phyloP scores from a whole-genome alignment of 1,140 invertebrate genomes.

The Triops cancriformis region DNA sequence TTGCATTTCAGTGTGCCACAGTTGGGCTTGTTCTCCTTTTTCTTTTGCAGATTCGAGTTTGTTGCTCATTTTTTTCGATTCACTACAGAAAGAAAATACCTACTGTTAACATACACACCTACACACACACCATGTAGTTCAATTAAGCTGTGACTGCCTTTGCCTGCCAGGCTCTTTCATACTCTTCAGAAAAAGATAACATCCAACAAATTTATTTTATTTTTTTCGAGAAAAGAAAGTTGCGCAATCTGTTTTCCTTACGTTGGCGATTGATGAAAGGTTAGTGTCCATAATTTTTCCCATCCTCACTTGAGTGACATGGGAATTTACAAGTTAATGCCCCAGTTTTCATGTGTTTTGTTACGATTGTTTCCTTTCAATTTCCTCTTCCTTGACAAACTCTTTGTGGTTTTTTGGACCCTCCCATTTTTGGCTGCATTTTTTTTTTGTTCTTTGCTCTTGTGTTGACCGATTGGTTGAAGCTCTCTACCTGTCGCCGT shows the following conservation, averaged over 20 bases:
- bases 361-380: not conserved
- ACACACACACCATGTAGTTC: not conserved
- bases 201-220: not conserved
- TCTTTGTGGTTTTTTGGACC: not conserved
- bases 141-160: conserved; percentile 10
- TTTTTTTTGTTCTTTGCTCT: not conserved
- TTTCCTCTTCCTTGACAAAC: not conserved
- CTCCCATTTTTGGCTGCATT: too few relatives aligned
- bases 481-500: conserved; percentile 7
- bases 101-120: not conserved
- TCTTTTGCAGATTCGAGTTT: not conserved
- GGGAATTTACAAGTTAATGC: not conserved
- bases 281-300: not conserved
- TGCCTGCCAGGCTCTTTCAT: conserved; percentile 12
- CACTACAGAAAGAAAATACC: not conserved
- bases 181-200: not conserved
- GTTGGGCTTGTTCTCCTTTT: not conserved
- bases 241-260: not conserved
- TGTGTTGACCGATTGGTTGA: not conserved
- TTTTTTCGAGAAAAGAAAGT: not conserved
- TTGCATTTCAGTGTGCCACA: conserved; percentile 11
- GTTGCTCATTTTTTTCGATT: not conserved
- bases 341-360: not conserved
- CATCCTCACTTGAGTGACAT: not conserved
- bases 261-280: not conserved